These are phyloP conservation scores for Tinamus major DNA, from an alignment of 2,797 vertebrate species.

Conservation along the genomic window DNA sequence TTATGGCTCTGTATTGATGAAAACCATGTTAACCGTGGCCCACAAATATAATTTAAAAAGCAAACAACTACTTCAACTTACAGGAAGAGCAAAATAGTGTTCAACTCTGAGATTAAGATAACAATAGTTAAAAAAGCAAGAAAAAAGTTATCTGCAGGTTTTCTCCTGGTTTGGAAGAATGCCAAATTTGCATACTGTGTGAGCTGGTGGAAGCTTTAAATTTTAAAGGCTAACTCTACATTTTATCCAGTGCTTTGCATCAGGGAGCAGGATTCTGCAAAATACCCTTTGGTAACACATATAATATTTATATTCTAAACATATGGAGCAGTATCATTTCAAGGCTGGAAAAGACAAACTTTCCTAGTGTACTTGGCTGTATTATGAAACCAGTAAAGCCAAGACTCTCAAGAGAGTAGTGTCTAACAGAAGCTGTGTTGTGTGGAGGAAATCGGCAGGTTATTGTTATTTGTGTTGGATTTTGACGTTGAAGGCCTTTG, in stretches of 20 bases:
- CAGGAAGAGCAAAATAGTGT: not conserved
- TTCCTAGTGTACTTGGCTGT: not conserved
- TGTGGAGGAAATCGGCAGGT: not conserved
- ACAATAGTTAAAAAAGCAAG: not conserved
- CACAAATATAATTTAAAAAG: not conserved
- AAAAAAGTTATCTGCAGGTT: not conserved
- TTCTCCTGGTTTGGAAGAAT: conserved; percentile 1
- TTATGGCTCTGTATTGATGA: not conserved
- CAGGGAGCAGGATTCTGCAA: not conserved
- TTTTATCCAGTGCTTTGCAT: not conserved
- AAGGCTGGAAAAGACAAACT: not conserved
- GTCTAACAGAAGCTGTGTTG: not conserved
- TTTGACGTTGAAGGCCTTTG: not conserved
- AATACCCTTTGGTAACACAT: not conserved
- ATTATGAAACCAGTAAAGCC: not conserved
- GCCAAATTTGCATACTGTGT: not conserved
- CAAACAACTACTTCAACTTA: not conserved
- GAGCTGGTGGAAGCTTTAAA: not conserved
- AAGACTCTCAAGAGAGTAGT: not conserved
- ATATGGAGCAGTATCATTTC: not conserved
- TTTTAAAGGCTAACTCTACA: not conserved
- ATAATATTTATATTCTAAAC: not conserved
- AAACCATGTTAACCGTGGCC: not conserved
- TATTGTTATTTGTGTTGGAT: not conserved
- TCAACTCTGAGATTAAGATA: not conserved